phyloP scores from a whole-genome alignment of 1,140 invertebrate species.

The Cheumatopsyche charites region DNA sequence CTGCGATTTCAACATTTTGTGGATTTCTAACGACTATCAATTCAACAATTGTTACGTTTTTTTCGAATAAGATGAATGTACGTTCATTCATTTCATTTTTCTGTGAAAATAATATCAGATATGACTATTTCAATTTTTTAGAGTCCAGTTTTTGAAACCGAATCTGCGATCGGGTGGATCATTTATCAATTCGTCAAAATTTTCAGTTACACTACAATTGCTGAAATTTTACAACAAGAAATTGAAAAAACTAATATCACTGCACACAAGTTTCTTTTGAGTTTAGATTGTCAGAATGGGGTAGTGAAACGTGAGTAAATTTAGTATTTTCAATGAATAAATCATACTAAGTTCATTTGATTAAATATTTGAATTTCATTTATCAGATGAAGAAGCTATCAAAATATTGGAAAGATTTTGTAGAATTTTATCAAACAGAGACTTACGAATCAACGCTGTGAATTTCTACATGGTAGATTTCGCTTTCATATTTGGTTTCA shows the following conservation, averaged over 20 bases:
- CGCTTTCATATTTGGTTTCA: neutral
- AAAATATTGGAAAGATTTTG: neutral
- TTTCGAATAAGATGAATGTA: neutral
- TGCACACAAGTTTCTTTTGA: neutral
- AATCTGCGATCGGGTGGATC: neutral
- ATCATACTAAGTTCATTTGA: neutral
- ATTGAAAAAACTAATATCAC: neutral
- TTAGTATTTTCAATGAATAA: too few species aligned
- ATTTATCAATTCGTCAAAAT: neutral
- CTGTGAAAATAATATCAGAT: too few species aligned
- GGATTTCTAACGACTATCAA: slow-evolving; percentile 2
- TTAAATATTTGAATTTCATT: neutral
- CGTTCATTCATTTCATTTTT: too few species aligned
- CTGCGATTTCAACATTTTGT: neutral
- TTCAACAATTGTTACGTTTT: neutral
- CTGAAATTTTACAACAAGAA: slow-evolving; percentile 8
- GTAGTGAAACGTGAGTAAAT: neutral
- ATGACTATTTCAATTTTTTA: neutral
- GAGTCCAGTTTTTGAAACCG: neutral
- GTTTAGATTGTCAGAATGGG: neutral
- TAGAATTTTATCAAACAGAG: neutral
- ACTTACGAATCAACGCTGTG: neutral
- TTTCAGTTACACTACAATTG: neutral
- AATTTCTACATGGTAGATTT: neutral
- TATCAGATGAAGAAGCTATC: neutral